Conservation (phyloP, 2,797 vertebrate species). For the Chelmon rostratus region DNA sequence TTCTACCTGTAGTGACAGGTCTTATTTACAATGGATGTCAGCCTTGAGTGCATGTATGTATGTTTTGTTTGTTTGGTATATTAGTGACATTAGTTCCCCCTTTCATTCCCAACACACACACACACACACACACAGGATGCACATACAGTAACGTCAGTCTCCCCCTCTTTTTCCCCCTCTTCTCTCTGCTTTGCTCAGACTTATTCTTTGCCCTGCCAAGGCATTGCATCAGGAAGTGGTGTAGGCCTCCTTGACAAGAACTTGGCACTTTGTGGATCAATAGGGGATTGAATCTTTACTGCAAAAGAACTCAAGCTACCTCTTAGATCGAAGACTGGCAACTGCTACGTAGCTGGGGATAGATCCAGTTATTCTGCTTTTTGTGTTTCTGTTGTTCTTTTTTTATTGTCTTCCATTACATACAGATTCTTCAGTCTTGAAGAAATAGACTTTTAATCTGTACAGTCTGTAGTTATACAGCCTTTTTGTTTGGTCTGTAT, state of each 20-base stretch:
- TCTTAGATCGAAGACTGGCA: constrained; percentile 71
- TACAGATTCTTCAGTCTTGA: not conserved
- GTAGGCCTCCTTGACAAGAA: constrained; percentile 70
- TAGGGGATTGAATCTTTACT: constrained; percentile 76
- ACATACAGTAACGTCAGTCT: not conserved
- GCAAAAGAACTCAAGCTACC: constrained; percentile 67
- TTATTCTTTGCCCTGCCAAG: constrained; percentile 32
- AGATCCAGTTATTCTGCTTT: constrained; percentile 49
- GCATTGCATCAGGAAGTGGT: constrained; percentile 67
- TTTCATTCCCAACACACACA: constrained; percentile 4
- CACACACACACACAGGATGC: constrained; percentile 4
- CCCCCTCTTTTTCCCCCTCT: not conserved
- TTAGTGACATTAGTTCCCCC: constrained; percentile 16
- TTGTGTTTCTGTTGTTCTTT: not conserved
- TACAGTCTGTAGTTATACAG: not conserved
- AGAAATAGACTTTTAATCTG: not conserved
- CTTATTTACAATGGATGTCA: constrained; percentile 15
- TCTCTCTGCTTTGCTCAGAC: constrained; percentile 34
- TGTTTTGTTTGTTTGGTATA: no score
- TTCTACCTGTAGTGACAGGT: not conserved
- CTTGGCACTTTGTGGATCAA: constrained; percentile 70
- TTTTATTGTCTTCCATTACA: not conserved
- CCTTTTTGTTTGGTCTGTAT: not conserved
- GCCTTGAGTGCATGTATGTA: not conserved
- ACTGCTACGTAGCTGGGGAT: constrained; percentile 53